Evolutionary conservation across 2,113 vertebrate species (phyloP).

Genomic region (Sorex araneus): DNA sequence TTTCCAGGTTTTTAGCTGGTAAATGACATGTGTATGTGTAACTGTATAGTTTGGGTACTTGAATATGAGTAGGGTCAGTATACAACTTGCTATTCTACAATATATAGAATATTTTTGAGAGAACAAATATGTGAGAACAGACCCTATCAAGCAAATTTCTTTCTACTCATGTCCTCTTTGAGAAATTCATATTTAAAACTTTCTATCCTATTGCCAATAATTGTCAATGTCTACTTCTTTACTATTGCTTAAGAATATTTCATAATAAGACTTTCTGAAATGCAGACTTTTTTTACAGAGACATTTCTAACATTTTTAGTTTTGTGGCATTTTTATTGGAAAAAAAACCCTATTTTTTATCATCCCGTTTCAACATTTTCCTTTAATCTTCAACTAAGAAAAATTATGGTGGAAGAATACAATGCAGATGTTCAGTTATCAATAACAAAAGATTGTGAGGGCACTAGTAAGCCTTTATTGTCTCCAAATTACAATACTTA

Average conservation of each 20-base stretch:
- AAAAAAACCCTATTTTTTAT: background rate
- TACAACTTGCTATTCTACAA: too few relatives aligned
- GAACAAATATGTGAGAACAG: background rate
- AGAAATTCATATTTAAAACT: background rate
- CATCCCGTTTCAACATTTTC: background rate
- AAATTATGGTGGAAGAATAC: background rate
- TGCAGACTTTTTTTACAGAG: background rate
- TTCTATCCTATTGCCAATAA: slow-evolving; percentile 35
- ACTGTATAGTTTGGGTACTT: too few relatives aligned
- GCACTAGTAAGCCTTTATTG: background rate
- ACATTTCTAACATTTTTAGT: background rate
- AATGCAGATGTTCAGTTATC: background rate
- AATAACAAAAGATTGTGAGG: background rate
- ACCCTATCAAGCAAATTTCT: background rate
- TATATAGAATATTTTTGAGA: background rate
- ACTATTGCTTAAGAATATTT: background rate
- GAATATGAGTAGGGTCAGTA: too few relatives aligned
- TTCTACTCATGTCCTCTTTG: background rate
- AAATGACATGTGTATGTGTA: too few relatives aligned
- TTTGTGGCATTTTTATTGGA: background rate
- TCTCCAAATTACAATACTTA: background rate
- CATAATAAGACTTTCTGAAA: slow-evolving; percentile 1
- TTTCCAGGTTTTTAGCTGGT: too few relatives aligned
- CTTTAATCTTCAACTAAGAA: background rate
- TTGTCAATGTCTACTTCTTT: background rate